phyloP scores from a whole-genome alignment of 2,113 vertebrate genomes.

The Hippocampus abdominalis region DNA sequence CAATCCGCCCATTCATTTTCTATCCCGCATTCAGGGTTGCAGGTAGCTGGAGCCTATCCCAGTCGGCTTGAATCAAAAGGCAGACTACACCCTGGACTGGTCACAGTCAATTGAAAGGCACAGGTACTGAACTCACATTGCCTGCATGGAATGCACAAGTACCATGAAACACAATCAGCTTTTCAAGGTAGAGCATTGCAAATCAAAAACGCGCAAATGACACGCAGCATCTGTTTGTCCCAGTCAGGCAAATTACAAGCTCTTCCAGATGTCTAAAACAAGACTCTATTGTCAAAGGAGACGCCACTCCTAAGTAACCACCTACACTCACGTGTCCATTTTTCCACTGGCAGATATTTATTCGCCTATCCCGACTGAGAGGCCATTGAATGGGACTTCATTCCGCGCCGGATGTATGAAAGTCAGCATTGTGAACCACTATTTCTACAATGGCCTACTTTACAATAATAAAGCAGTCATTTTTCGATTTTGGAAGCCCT shows the following conservation, averaged over 20 bases:
- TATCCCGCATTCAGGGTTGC: neutral
- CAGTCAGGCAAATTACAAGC: neutral
- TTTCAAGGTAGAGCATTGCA: neutral
- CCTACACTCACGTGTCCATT: neutral
- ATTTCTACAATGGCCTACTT: neutral
- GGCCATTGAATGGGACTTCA: neutral
- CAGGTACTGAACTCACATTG: no score
- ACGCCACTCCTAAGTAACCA: neutral
- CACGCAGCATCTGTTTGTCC: neutral
- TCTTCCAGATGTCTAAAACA: conserved; percentile 8
- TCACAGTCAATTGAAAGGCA: no score
- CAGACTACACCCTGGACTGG: no score
- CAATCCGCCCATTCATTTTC: neutral
- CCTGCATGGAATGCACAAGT: neutral
- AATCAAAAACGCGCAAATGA: neutral
- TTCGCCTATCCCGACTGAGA: neutral
- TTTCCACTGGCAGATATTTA: neutral
- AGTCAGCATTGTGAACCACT: neutral
- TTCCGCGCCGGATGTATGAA: neutral
- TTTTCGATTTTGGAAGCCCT: no score
- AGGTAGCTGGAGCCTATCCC: neutral
- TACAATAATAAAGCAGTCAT: neutral
- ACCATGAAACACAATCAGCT: neutral
- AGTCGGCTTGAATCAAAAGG: no score
- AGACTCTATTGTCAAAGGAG: neutral